These are phyloP conservation scores for Limanda limanda DNA, from an alignment of 2,113 vertebrate genomes.

Conservation along the genomic window DNA sequence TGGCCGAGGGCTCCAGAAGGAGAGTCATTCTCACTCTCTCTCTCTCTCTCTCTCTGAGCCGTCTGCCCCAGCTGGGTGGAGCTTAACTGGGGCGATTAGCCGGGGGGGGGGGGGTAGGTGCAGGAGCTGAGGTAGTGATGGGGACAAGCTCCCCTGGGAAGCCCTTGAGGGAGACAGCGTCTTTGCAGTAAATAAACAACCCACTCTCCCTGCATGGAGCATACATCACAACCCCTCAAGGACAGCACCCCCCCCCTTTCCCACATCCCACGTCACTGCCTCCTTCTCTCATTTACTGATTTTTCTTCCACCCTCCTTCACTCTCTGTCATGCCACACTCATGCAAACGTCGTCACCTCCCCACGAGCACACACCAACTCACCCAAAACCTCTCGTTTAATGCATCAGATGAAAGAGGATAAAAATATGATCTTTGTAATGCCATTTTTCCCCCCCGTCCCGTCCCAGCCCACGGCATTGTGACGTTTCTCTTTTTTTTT, in stretches of 20 bases:
- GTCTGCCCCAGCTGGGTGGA: slow-evolving; percentile 47
- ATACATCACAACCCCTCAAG: slow-evolving; percentile 72
- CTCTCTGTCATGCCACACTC: slow-evolving; percentile 51
- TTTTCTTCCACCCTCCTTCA: background rate
- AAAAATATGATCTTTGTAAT: slow-evolving; percentile 78
- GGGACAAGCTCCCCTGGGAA: slow-evolving; percentile 68
- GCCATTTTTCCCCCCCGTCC: slow-evolving; percentile 38
- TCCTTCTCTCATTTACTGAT: slow-evolving; percentile 25
- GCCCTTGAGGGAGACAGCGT: slow-evolving; percentile 66
- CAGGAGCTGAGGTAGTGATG: slow-evolving; percentile 69
- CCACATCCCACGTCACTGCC: slow-evolving; percentile 17
- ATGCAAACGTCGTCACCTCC: slow-evolving; percentile 51
- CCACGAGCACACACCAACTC: slow-evolving; percentile 36
- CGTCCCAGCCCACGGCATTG: slow-evolving; percentile 59
- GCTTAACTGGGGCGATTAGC: slow-evolving; percentile 56
- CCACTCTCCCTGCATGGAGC: slow-evolving; percentile 70
- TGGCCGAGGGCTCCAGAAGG: slow-evolving; percentile 36
- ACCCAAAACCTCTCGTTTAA: slow-evolving; percentile 45
- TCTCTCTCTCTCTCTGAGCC: slow-evolving; percentile 11
- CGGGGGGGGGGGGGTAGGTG: slow-evolving; percentile 61
- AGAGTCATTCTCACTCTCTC: slow-evolving; percentile 21
- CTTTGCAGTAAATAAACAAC: slow-evolving; percentile 80
- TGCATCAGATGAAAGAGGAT: slow-evolving; percentile 72
- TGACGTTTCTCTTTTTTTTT: slow-evolving; percentile 34
- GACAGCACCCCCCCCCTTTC: slow-evolving; percentile 38